Conservation (phyloP, 2,797 vertebrate species). For the Epinephelus malabaricus region DNA sequence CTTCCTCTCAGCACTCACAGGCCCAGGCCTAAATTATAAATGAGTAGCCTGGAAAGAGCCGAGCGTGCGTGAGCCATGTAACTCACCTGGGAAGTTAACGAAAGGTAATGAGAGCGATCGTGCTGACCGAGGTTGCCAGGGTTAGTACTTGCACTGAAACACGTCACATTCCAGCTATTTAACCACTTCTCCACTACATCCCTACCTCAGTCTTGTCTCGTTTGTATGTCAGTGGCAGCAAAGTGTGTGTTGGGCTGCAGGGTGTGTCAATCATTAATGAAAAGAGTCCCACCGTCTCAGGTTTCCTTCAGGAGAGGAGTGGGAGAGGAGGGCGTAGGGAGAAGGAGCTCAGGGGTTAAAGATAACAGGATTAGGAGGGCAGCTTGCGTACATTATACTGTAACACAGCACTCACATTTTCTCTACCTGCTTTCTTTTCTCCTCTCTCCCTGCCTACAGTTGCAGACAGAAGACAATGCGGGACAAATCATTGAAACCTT, state of each 20-base stretch:
- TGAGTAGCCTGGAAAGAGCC: constrained; percentile 74
- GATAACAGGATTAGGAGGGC: constrained; percentile 77
- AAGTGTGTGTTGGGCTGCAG: constrained; percentile 50
- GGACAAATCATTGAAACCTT: constrained; percentile 22
- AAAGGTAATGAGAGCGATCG: constrained; percentile 49
- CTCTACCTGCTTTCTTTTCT: constrained; percentile 29
- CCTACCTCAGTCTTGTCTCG: not conserved
- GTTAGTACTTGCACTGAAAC: constrained; percentile 43
- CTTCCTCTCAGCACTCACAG: constrained; percentile 78
- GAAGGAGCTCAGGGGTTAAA: constrained; percentile 78
- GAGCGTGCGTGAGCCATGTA: constrained; percentile 40
- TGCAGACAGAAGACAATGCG: constrained; percentile 31
- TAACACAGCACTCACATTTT: constrained; percentile 71
- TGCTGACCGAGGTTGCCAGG: constrained; percentile 17
- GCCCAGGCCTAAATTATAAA: constrained; percentile 83
- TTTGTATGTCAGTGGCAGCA: not conserved
- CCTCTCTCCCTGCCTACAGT: constrained; percentile 50
- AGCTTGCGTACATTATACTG: constrained; percentile 66
- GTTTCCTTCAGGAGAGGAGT: constrained; percentile 78
- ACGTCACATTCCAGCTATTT: not conserved
- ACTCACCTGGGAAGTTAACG: constrained; percentile 57
- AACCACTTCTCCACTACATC: not conserved
- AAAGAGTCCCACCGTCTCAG: constrained; percentile 77
- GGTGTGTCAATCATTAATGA: constrained; percentile 87
- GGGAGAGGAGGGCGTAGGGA: constrained; percentile 69